Evolutionary conservation across 2,113 vertebrate species (phyloP).

Genomic region (Lycocorax pyrrhopterus): DNA sequence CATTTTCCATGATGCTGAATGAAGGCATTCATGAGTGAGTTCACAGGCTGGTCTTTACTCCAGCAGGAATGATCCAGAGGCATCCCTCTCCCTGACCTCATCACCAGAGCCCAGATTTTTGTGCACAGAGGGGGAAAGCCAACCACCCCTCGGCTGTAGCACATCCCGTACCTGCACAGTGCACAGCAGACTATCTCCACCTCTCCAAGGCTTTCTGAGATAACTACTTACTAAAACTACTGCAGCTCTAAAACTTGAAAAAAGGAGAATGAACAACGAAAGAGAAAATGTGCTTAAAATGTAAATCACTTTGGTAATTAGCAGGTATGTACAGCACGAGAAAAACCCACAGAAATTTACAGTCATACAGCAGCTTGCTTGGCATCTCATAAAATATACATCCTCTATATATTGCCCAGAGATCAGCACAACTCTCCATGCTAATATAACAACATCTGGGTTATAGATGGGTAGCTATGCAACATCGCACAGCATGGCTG

Average conservation of each 20-base stretch:
- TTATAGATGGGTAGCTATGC: background rate
- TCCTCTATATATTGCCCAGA: background rate
- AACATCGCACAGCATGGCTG: accelerated
- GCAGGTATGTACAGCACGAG: background rate
- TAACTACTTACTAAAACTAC: background rate
- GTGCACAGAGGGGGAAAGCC: accelerated
- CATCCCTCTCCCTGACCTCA: background rate
- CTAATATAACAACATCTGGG: background rate
- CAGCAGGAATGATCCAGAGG: background rate
- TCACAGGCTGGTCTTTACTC: background rate
- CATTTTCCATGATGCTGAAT: background rate
- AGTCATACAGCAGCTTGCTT: background rate
- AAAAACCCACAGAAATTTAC: background rate
- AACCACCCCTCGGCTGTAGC: accelerated
- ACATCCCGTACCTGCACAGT: background rate
- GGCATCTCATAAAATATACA: background rate
- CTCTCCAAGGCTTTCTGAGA: background rate
- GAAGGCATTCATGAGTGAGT: background rate
- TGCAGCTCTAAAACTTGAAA: background rate
- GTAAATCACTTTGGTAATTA: background rate
- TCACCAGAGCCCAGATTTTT: background rate
- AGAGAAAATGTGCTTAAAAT: background rate
- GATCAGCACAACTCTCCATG: background rate
- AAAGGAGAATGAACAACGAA: background rate
- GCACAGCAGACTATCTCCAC: background rate